Conservation (phyloP, 1,140 invertebrate genomes). For the Diabrotica virgifera region DNA sequence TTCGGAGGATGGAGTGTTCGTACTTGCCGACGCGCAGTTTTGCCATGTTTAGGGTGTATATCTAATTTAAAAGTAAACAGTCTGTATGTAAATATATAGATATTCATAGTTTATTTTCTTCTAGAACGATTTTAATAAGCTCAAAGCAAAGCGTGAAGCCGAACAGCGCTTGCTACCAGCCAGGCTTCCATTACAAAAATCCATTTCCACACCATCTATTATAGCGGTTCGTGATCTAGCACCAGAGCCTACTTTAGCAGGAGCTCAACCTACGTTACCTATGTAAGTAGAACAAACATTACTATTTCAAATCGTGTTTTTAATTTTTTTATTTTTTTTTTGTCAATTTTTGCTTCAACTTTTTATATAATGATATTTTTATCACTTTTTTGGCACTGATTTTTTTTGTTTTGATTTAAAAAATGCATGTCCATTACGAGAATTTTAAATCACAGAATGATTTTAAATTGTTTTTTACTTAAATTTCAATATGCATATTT, state of each 20-base stretch:
- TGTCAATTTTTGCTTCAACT: neutral
- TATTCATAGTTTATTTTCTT: slow-evolving; percentile 6
- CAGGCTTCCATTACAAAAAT: slow-evolving; percentile 82
- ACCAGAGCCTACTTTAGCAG: slow-evolving; percentile 42
- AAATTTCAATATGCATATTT: too few species aligned
- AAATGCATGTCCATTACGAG: too few species aligned
- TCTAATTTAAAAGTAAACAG: too few species aligned
- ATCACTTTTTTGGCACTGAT: slow-evolving; percentile 1
- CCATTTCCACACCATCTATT: slow-evolving; percentile 85
- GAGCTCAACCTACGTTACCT: slow-evolving; percentile 49
- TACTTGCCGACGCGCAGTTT: too few species aligned
- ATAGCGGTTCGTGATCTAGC: slow-evolving; percentile 62
- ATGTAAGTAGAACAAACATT: slow-evolving; percentile 45
- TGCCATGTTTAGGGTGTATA: too few species aligned
- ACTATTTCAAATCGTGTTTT: neutral
- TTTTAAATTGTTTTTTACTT: too few species aligned
- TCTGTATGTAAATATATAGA: neutral
- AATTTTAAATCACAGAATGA: too few species aligned
- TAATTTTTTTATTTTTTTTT: neutral
- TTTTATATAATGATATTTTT: neutral
- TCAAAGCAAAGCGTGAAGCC: slow-evolving; percentile 58
- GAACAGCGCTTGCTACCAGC: slow-evolving; percentile 63
- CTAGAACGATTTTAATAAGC: slow-evolving; percentile 56
- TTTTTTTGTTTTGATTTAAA: neutral
- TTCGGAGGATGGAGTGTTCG: too few species aligned